Conservation (phyloP, 2,888 invertebrate genomes). For the Campopleginae sp. region DNA sequence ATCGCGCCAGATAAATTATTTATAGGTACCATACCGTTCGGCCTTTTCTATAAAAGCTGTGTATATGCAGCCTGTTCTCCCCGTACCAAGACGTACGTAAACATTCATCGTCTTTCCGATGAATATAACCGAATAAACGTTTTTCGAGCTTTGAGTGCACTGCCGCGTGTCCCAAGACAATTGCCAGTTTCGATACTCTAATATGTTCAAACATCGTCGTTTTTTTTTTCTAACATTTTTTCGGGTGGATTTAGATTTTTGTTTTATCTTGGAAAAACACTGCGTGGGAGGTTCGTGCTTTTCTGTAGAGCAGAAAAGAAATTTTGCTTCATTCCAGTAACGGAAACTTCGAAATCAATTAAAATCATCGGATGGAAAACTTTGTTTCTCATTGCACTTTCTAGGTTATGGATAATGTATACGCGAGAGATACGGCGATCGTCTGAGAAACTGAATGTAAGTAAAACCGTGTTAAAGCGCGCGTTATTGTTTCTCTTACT, state of each 20-base stretch:
- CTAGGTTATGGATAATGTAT: slow-evolving; percentile 2
- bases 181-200: not conserved
- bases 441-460: slow-evolving; percentile 25
- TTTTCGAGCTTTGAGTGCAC: slow-evolving; percentile 25
- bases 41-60: slow-evolving; percentile 66
- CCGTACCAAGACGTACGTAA: not conserved
- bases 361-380: not conserved
- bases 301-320: no score
- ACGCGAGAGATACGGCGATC: slow-evolving; percentile 25
- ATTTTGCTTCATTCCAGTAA: no score
- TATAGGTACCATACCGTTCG: slow-evolving; percentile 71
- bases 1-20: slow-evolving; percentile 77
- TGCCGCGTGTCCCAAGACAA: not conserved
- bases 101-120: not conserved
- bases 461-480: slow-evolving; percentile 19
- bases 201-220: not conserved
- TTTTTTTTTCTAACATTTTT: not conserved
- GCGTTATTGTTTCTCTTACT: slow-evolving; percentile 49
- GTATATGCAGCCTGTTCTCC: slow-evolving; percentile 23
- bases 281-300: no score
- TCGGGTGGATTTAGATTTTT: no score
- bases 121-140: slow-evolving; percentile 46
- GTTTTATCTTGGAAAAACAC: no score
- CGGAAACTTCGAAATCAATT: no score
- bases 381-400: not conserved